Base-by-base conservation (phyloP, 2,888 invertebrate genomes). In the Operophtera brumata region DNA sequence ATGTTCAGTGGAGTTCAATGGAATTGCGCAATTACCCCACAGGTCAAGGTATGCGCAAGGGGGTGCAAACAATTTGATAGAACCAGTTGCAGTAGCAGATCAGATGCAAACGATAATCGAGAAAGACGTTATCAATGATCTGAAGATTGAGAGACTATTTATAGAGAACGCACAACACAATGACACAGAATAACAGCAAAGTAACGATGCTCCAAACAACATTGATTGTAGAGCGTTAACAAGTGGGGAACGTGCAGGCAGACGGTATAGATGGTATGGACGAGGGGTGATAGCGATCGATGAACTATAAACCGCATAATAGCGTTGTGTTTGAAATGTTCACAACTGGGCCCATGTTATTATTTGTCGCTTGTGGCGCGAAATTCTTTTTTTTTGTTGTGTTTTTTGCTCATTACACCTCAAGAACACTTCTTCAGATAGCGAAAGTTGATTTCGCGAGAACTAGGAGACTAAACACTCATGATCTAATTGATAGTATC, bases 221-320 rank as follows among this genome's bases (percentile, higher is more conserved):
- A 47, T 45, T 47, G 47, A 54, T 52, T 45, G 55, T 57, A 36
- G 12, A 50, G 54, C 36, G 58, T 48, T 36, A 50, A 51, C 58
- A 47, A 42, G 34, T 9, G 32, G 11, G 40, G 35, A 40, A 30
- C 34, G 34, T 28, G 43, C 25, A n/a, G 48, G 45, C 53, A 10
- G 34, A 37, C 43, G 40, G 30, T 20, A 46, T 43, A 32, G n/a
- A n/a, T n/a, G n/a, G 42, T 52, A 51, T 46, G 43, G 40, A 39
- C 47, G 54, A 57, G 62, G 64, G 62, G 59, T 56, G 51, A 12
- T 20, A 39, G 11, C 45, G 41, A 45, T 44, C 60, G 58, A 61
- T 62, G 28, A 28, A 48, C 53, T 57, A 54, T 43, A 56, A 56
- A 55, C 53, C 37, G 32, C 54, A 58, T 49, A 44, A 60, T 50